Evolutionary conservation across 2,797 vertebrate species (phyloP).

Genomic region (Mareca strepera): DNA sequence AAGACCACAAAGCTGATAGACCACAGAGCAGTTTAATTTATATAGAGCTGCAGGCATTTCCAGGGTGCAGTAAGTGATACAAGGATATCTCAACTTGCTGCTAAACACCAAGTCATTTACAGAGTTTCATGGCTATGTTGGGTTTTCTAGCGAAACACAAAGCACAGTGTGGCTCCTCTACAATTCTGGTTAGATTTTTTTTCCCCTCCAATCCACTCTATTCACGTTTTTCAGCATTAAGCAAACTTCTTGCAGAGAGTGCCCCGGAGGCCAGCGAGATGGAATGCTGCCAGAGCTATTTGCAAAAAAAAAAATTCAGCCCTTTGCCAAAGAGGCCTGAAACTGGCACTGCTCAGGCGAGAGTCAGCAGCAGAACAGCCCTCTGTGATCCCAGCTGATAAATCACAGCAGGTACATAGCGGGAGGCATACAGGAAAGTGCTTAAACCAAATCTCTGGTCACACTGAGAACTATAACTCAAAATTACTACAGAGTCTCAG

Average conservation of each 20-base stretch:
- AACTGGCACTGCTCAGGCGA: neutral
- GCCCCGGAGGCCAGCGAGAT: neutral
- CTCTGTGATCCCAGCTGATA: neutral
- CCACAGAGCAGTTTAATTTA: neutral
- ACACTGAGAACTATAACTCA: neutral
- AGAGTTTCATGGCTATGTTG: neutral
- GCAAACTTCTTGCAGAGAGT: neutral
- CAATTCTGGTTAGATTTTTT: neutral
- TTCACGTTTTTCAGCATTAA: neutral
- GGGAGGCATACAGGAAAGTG: neutral
- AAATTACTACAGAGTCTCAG: neutral
- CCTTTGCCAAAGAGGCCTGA: neutral
- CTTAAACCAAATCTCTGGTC: neutral
- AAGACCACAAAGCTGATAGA: neutral
- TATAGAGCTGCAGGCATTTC: neutral
- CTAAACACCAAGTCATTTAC: neutral
- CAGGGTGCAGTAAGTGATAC: neutral
- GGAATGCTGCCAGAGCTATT: neutral
- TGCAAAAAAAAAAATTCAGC: neutral
- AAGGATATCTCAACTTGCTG: neutral
- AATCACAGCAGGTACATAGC: neutral
- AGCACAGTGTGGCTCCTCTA: neutral
- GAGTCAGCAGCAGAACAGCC: neutral
- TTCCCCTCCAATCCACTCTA: fast-evolving
- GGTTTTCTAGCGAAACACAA: neutral